A percentile compares a stretch with the other conserved stretches of the same genome.
phyloP scores from a whole-genome alignment of 1,140 invertebrate genomes.

The Drosophila sp. region DNA sequence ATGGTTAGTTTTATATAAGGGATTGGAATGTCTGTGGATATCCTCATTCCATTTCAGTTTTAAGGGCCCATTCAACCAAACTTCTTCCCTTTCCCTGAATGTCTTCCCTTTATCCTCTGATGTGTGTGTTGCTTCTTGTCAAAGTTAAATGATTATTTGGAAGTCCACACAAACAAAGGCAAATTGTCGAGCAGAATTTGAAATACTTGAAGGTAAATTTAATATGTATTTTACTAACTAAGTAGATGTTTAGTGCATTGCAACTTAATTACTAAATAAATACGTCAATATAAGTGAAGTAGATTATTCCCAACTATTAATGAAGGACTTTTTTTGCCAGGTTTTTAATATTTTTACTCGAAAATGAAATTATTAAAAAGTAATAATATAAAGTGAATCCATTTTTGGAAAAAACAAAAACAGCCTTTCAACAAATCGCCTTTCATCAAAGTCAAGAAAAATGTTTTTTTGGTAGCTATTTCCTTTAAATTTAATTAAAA shows the following conservation, averaged over 20 bases:
- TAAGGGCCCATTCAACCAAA: conserved; percentile 20
- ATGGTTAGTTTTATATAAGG: conserved; percentile 4
- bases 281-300: too few species aligned
- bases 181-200: background rate
- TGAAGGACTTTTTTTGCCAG: too few species aligned
- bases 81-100: background rate
- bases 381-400: too few species aligned
- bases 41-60: conserved; percentile 21
- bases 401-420: too few species aligned
- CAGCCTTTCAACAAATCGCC: too few species aligned
- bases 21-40: conserved; percentile 20
- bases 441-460: too few species aligned
- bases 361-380: too few species aligned
- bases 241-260: background rate
- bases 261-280: too few species aligned
- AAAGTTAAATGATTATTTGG: conserved; percentile 27
- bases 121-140: conserved; percentile 12
- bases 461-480: too few species aligned
- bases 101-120: background rate
- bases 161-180: conserved; percentile 11
- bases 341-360: too few species aligned
- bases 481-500: too few species aligned
- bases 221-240: background rate
- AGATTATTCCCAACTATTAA: too few species aligned
- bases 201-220: background rate